phyloP scores from a whole-genome alignment of 2,888 invertebrate species.

The Nowickia ferox region DNA sequence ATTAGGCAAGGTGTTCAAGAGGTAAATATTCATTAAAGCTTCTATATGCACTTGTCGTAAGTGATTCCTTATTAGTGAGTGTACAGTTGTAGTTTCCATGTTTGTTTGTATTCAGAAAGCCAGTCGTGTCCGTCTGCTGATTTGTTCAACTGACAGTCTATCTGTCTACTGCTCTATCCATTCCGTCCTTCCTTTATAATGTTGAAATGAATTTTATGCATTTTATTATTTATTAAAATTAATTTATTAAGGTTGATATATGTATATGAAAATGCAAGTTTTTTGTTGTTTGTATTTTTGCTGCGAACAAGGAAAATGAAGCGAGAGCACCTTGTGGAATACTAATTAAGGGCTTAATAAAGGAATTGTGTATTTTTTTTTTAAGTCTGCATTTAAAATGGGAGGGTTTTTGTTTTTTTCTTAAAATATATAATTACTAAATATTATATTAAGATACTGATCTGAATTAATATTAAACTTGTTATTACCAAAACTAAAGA shows the following conservation, averaged over 20 bases:
- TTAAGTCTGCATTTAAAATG: slow-evolving; percentile 33
- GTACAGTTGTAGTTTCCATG: neutral
- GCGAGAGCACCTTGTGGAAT: slow-evolving; percentile 18
- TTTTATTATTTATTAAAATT: slow-evolving; percentile 65
- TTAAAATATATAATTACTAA: slow-evolving; percentile 43
- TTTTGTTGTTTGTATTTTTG: neutral
- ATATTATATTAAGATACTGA: slow-evolving; percentile 19
- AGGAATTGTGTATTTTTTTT: neutral
- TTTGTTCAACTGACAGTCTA: slow-evolving; percentile 3
- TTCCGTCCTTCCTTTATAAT: neutral
- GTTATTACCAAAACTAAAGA: neutral
- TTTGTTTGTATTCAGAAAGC: neutral
- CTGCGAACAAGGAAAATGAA: slow-evolving; percentile 38
- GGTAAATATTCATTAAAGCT: slow-evolving; percentile 65
- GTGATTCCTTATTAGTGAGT: too few relatives aligned
- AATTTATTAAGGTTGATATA: slow-evolving; percentile 60
- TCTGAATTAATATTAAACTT: neutral
- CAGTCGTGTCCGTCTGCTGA: neutral
- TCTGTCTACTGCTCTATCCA: neutral
- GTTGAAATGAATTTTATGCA: slow-evolving; percentile 39
- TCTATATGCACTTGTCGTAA: neutral
- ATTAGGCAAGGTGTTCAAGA: slow-evolving; percentile 69
- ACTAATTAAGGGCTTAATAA: slow-evolving; percentile 42
- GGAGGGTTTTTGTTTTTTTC: slow-evolving; percentile 20
- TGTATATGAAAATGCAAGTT: slow-evolving; percentile 1